These are phyloP conservation scores for Oceanodroma tethys DNA, from an alignment of 2,113 vertebrate genomes.

Conservation along the genomic window DNA sequence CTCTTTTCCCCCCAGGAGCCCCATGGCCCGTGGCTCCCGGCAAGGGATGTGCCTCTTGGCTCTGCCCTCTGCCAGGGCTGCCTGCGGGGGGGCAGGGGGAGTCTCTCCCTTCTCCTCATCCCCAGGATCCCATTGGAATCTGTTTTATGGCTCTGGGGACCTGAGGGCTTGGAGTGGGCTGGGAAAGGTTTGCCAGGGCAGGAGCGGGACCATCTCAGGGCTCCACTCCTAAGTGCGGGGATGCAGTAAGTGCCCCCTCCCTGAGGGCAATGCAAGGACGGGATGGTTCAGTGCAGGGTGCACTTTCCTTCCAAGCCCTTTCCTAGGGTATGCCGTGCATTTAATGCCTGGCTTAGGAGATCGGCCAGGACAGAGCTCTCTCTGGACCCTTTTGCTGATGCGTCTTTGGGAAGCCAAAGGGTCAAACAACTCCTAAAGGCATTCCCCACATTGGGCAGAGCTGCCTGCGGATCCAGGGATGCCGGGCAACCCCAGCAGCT, in stretches of 20 bases:
- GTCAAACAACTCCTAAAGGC: neutral
- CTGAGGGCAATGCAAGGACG: accelerated
- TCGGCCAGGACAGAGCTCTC: neutral
- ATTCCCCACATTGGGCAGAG: neutral
- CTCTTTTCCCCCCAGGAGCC: accelerated
- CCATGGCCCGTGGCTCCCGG: accelerated
- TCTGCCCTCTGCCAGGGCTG: neutral
- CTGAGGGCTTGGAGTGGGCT: neutral
- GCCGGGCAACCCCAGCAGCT: neutral
- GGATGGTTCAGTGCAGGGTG: accelerated
- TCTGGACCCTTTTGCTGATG: neutral
- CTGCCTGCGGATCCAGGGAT: neutral
- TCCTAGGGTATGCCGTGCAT: accelerated
- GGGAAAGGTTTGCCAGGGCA: neutral
- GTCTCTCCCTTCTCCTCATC: neutral
- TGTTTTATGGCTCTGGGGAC: neutral
- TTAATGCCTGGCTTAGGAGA: neutral
- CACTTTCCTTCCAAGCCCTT: neutral
- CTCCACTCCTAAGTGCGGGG: accelerated
- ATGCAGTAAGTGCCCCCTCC: neutral
- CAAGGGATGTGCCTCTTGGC: neutral
- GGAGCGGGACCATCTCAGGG: neutral
- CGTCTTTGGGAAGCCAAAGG: neutral
- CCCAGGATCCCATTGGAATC: neutral
- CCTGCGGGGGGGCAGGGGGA: neutral